These are phyloP conservation scores for Holothuria scabra DNA, from an alignment of 53 echinoderm and acorn worm genomes.

Conservation along the genomic window DNA sequence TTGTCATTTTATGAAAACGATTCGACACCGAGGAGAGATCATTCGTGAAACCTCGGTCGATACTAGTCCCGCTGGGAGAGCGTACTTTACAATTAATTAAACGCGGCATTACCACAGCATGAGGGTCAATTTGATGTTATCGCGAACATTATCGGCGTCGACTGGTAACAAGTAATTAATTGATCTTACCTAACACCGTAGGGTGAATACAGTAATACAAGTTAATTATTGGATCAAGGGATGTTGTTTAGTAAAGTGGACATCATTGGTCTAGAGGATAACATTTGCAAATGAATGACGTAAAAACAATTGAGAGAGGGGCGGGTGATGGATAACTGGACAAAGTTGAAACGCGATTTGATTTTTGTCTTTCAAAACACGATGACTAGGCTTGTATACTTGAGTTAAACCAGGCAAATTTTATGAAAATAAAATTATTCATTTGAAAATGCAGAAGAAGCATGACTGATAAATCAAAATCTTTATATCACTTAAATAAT, in stretches of 20 bases:
- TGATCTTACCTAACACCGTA: conserved; percentile 24
- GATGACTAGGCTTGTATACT: too few relatives aligned
- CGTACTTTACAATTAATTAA: conserved; percentile 39
- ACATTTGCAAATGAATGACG: conserved; percentile 12
- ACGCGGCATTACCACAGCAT: not conserved
- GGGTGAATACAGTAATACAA: conserved; percentile 26
- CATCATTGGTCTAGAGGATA: conserved; percentile 6
- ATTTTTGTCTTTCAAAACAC: too few relatives aligned
- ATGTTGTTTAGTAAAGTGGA: conserved; percentile 33
- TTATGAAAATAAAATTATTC: too few relatives aligned
- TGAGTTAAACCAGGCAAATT: too few relatives aligned
- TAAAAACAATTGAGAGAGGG: too few relatives aligned
- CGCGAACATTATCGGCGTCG: conserved; percentile 16
- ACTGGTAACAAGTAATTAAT: conserved; percentile 28
- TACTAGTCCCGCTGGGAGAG: conserved; percentile 41
- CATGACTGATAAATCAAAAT: too few relatives aligned
- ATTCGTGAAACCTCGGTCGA: conserved; percentile 13
- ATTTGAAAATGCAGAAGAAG: too few relatives aligned
- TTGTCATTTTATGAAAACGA: too few relatives aligned
- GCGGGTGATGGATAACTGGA: too few relatives aligned
- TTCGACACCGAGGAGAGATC: too few relatives aligned
- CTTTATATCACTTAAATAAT: too few relatives aligned
- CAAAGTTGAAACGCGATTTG: too few relatives aligned
- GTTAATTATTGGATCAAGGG: conserved; percentile 35
- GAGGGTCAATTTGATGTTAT: not conserved